Evolutionary conservation across 2,113 vertebrate genomes (phyloP).

Genomic region (Columba livia): DNA sequence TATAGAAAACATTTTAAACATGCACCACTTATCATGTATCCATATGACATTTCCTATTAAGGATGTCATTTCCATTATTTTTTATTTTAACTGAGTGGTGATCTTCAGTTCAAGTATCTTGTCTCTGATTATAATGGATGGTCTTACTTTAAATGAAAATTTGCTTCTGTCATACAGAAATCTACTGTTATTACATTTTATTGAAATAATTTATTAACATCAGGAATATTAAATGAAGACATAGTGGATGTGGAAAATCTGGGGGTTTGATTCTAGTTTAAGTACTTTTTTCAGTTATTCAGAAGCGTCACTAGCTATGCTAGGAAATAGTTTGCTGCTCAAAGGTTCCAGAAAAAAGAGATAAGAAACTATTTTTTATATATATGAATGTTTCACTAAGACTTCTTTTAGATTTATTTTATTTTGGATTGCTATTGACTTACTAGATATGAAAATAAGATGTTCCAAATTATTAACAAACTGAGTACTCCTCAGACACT

Average conservation of each 20-base stretch:
- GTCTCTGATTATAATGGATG: slow-evolving; percentile 73
- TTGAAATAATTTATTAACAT: slow-evolving; percentile 74
- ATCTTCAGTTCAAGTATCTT: slow-evolving; percentile 67
- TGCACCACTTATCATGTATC: slow-evolving; percentile 27
- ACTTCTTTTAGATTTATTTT: neutral
- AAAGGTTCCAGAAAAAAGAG: neutral
- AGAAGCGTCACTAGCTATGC: neutral
- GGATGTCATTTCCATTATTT: slow-evolving; percentile 68
- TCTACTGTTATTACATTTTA: slow-evolving; percentile 63
- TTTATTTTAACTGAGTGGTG: slow-evolving; percentile 73
- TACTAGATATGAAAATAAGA: neutral
- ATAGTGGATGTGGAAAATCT: slow-evolving; percentile 15
- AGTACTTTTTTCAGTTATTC: slow-evolving; percentile 39
- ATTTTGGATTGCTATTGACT: neutral
- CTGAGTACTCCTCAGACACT: neutral
- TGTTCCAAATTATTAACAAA: neutral
- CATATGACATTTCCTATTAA: slow-evolving; percentile 58
- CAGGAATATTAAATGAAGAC: slow-evolving; percentile 64
- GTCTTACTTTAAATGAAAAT: slow-evolving; percentile 71
- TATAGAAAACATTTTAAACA: slow-evolving; percentile 1
- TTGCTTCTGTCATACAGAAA: slow-evolving; percentile 69
- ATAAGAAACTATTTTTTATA: neutral
- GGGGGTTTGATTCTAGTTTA: neutral
- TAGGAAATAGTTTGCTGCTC: neutral
- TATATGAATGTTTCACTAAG: neutral